Base-by-base conservation (phyloP, 2,113 vertebrate genomes). In the Amblyopsis rosae region DNA sequence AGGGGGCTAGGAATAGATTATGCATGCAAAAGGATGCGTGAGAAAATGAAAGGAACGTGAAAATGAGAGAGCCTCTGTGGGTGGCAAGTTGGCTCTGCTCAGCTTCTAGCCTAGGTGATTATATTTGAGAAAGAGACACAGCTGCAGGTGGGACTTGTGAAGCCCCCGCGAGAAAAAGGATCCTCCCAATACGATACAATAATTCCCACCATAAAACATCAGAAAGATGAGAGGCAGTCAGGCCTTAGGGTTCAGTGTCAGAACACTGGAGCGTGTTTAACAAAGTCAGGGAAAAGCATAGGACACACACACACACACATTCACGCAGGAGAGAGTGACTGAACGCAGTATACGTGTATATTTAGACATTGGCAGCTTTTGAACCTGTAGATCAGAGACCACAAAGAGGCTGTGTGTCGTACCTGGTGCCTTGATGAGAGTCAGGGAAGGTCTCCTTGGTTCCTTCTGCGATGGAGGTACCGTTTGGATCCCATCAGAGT, bases 391-490 rank as follows among this genome's bases (percentile, higher is more conserved):
- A 81, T 85, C 77, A 80, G 69, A 83, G 76, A 83, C 66, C 69
- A 82, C 69, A 79, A 35, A 65, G 69, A 76, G 65, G 47, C 59
- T 67, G 68, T 80, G 19, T 11, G 19, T 84, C 84, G 64, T 89
- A 92, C 92, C 91, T 12, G 87, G 77, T 26, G 81, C 75, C 76
- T 86, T 82, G 80, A 93, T 85, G 72, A 92, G 91, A n/a, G 86
- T 87, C 0, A 91, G 73, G 17, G 88, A 80, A 1, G 50, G 67
- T 72, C 76, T 84, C 68, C 73, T 80, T 15, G 0, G 45, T 41
- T 50, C 13, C 3, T 45, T 69, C 58, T 26, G 76, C 19, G 70
- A 16, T 35, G 51, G 50, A 10, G 67, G 12, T 13, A 55, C 55
- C 70, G 62, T 65, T 57, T 70, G 53, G 13, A 35, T 67, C 56